phyloP scores from a whole-genome alignment of 2,888 invertebrate genomes.

The Drosophila pseudotalamancana region DNA sequence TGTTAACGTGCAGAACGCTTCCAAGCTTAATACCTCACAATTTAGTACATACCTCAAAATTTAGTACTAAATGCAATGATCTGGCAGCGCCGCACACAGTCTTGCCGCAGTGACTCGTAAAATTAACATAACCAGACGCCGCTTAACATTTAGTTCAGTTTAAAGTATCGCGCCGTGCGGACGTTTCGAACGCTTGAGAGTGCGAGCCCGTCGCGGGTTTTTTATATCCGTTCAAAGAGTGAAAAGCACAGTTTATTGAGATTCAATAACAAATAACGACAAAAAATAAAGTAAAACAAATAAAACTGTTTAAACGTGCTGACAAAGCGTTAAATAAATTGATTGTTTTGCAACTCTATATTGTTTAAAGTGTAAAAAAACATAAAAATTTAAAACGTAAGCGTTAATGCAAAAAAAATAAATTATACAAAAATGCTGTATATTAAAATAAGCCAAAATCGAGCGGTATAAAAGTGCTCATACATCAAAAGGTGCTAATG shows the following conservation, averaged over 20 bases:
- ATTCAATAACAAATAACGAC: constrained; percentile 30
- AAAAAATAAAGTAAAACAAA: constrained; percentile 14
- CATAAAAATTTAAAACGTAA: constrained; percentile 49
- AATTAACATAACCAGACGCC: constrained; percentile 1
- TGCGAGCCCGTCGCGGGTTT: constrained; percentile 25
- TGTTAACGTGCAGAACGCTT: background rate
- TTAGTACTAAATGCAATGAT: constrained; percentile 23
- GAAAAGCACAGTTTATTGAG: constrained; percentile 15
- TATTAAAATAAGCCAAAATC: background rate
- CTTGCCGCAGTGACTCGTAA: constrained; percentile 21
- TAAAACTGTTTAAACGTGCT: constrained; percentile 46
- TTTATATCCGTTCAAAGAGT: constrained; percentile 15
- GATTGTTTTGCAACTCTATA: constrained; percentile 12
- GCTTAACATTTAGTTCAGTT: constrained; percentile 41
- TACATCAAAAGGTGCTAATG: constrained; percentile 35
- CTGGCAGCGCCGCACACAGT: constrained; percentile 24
- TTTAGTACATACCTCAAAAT: background rate
- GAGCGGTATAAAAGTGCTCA: constrained; percentile 27
- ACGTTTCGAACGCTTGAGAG: constrained; percentile 22
- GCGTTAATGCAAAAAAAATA: constrained; percentile 31
- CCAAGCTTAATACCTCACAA: constrained; percentile 24
- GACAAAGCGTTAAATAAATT: constrained; percentile 55
- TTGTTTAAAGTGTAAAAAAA: constrained; percentile 8
- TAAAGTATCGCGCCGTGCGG: constrained; percentile 23
- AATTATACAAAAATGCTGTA: background rate